Evolutionary conservation across 2,888 invertebrate genomes (phyloP).

Genomic region (Synanthedon myopaeformis): DNA sequence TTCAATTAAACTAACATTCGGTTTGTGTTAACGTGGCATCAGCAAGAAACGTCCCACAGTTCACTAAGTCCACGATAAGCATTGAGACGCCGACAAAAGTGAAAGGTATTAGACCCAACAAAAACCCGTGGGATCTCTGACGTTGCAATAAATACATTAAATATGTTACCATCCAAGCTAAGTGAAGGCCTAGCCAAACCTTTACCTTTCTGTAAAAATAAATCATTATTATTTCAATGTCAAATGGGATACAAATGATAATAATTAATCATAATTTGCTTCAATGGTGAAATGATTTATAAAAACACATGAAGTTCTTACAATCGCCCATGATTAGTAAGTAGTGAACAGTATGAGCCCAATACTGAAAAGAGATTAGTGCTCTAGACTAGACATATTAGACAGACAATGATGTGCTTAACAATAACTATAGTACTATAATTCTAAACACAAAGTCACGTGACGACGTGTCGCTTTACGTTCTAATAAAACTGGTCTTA

Average conservation of each 20-base stretch:
- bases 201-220: slow-evolving; percentile 31
- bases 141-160: slow-evolving; percentile 28
- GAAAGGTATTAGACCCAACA: slow-evolving; percentile 36
- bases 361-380: too few species aligned
- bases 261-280: too few species aligned
- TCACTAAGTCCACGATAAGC: slow-evolving; percentile 28
- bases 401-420: too few species aligned
- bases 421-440: too few species aligned
- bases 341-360: too few species aligned
- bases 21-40: slow-evolving; percentile 27
- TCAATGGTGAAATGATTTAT: too few species aligned
- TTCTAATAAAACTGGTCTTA: too few species aligned
- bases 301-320: too few species aligned
- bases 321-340: too few species aligned
- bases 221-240: background rate
- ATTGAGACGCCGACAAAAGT: slow-evolving; percentile 29
- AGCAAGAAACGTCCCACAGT: slow-evolving; percentile 27
- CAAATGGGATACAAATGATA: background rate
- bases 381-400: too few species aligned
- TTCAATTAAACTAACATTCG: slow-evolving; percentile 26
- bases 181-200: slow-evolving; percentile 35
- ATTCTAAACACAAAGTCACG: too few species aligned
- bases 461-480: too few species aligned
- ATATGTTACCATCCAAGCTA: slow-evolving; percentile 35
- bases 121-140: slow-evolving; percentile 32